Base-by-base conservation (phyloP, 2,113 vertebrate species). In the Prinia subflava region DNA sequence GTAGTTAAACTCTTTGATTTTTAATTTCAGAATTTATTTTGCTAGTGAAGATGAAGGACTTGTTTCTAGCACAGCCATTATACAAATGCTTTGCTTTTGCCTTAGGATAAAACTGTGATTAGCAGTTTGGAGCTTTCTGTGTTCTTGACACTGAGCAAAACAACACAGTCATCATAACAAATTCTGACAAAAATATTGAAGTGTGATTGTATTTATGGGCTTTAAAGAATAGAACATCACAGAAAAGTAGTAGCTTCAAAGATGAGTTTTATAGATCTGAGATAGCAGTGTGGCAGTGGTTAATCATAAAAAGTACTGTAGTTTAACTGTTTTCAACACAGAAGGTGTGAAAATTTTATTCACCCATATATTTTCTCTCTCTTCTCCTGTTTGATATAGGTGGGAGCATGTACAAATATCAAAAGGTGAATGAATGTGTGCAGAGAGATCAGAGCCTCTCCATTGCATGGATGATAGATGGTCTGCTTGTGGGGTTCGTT, bases 1-100 rank as follows among this genome's bases (percentile, higher is more conserved):
- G 86, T 87, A 96, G 69, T 91, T 94, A 96, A 96, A 52, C 62
- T 55, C 89, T 95, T 95, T 91, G 94, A 95, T 97, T 96, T 96
- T 95, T 96, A 96, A 96, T 97, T 95, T 96, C 70, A 83, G 70
- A 90, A 90, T 89, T 76, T 53, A 87, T 90, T 92, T 94, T 83
- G 59, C 81, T 94, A 74, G 83, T 89, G 84, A 96, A 91, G 96
- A 96, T 91, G 83, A 93, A 95, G 91, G 88, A 63, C 78, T 85
- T 87, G 46, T 92, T 95, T 92, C 68, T 73, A 89, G 59, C 52
- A 30, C 47, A 56, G 86, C 31, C 53, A 23, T 95, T 62, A 59
- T 90, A 96, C 49, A 85, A 82, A 82, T 55, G 21, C 62, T 82
- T 85, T 94, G 73, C 76, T 89, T 81, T 91, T 90, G 86, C 81